Base-by-base conservation (phyloP, 2,888 invertebrate genomes). In the Anthrax anthrax region DNA sequence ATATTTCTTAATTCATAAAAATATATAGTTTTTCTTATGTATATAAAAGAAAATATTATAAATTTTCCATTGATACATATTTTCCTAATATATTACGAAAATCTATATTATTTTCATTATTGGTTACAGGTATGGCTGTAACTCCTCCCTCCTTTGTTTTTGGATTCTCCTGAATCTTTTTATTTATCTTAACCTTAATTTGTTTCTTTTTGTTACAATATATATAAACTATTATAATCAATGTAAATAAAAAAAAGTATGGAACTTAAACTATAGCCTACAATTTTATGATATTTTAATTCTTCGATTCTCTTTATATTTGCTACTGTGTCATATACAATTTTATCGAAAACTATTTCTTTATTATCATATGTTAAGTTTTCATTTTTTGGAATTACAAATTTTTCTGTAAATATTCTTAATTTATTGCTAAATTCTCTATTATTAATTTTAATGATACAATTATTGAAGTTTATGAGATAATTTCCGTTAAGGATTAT, bases 401-500 rank as follows among this genome's bases (percentile, higher is more conserved):
- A 34, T 36, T 18, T 34, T 36, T 10, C 34, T 17, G 34, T 42
- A 36, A 42, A 42, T 18, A 36, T 42, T 10, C n/a, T 42, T 34
- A 34, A 18, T 34, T 42, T 42, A 17, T 36, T 42, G 16, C 18
- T 18, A 18, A 42, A 42, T 34, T 42, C 42, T 18, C 36, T 42
- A 18, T 42, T 36, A 34, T 42, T 34, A 4, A 42, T 36, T 18
- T 13, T 17, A 42, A 42, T 9, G 10, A 36, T 42, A 42, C 42
- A 42, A 34, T 42, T 42, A 34, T 18, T 42, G 36, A 42, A 42
- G 18, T 42, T 42, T 34, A 42, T 36, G 18, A 42, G 36, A 42
- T 42, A 42, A 34, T 42, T 42, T 17, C 42, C 34, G 17, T 42
- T 42, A 17, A 42, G 42, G 14, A 34, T 4, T 18, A 42, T 12